phyloP scores from a whole-genome alignment of 2,797 vertebrate species.

The Miopithecus talapoin region DNA sequence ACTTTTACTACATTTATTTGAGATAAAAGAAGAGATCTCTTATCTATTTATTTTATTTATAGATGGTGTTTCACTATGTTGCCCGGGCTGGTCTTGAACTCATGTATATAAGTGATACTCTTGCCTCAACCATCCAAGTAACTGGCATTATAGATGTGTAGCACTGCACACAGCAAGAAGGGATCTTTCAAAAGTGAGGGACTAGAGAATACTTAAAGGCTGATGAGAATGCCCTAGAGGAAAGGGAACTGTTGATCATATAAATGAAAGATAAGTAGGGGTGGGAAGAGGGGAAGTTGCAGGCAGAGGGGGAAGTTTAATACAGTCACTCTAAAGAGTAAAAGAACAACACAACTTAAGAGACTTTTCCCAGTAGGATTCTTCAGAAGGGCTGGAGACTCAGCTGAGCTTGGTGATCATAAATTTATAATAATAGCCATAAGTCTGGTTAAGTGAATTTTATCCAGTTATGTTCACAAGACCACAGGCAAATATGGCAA shows the following conservation, averaged over 20 bases:
- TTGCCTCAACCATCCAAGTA: no score
- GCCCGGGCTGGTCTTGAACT: no score
- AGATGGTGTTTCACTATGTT: no score
- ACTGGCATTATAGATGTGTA: no score
- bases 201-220: neutral
- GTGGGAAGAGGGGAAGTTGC: neutral
- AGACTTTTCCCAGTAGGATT: neutral
- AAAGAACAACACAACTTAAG: neutral
- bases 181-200: neutral
- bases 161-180: neutral
- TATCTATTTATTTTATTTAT: neutral
- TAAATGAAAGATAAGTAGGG: neutral
- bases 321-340: neutral
- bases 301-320: neutral
- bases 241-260: neutral
- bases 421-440: neutral
- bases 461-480: neutral
- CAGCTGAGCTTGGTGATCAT: no score
- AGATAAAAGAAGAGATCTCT: no score
- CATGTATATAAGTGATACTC: no score
- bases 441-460: neutral
- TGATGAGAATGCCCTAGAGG: neutral
- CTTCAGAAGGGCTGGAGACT: neutral
- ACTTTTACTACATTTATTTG: no score
- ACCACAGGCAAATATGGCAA: neutral